phyloP scores from a whole-genome alignment of 1,140 invertebrate genomes.

The Drosophila ercepeae region DNA sequence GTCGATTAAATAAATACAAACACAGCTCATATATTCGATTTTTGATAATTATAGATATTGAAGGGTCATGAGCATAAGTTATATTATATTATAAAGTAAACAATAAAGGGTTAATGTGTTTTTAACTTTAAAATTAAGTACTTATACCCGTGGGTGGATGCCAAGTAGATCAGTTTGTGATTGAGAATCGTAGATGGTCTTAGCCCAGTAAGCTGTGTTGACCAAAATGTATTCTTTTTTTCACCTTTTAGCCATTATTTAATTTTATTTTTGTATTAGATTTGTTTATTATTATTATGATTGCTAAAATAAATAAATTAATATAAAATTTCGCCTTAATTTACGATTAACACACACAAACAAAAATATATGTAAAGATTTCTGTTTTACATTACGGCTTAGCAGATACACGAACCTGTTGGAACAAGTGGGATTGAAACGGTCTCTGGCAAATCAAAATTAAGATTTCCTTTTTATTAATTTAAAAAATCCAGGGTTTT shows the following conservation, averaged over 20 bases:
- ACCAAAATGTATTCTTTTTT: no score
- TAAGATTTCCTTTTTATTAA: background rate
- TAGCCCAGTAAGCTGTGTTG: no score
- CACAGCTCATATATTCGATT: background rate
- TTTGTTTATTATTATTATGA: no score
- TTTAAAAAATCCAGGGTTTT: no score
- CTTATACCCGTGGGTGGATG: no score
- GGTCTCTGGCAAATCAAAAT: background rate
- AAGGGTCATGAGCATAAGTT: background rate
- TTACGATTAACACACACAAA: no score
- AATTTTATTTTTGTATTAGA: no score
- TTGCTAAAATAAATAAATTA: no score
- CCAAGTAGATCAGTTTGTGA: no score
- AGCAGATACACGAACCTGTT: background rate
- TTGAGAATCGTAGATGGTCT: no score
- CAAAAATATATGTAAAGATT: no score
- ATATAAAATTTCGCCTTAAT: background rate
- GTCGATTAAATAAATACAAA: conserved; percentile 1
- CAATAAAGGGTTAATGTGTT: background rate
- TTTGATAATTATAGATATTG: background rate
- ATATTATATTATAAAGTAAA: background rate
- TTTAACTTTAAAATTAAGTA: background rate
- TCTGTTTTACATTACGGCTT: background rate
- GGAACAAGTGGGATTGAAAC: background rate
- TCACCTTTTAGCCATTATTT: no score